A percentile compares a stretch with the other conserved stretches of the same genome.
phyloP scores from a whole-genome alignment of 2,113 vertebrate species.

The Cavia porcellus region DNA sequence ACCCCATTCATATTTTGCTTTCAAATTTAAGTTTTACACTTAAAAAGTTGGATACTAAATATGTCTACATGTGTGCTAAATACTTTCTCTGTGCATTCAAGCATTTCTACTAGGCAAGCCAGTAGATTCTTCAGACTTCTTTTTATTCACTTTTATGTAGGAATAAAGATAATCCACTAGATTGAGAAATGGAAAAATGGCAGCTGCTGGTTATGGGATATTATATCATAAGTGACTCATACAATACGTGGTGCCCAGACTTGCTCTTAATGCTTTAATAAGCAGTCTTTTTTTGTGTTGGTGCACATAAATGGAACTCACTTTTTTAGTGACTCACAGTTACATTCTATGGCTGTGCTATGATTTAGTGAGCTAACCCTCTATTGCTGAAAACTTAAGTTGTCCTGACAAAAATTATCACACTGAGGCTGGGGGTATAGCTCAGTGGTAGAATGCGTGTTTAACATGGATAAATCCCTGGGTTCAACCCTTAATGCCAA shows the following conservation, averaged over 20 bases:
- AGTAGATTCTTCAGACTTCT: not conserved
- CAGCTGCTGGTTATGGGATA: not conserved
- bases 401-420: not conserved
- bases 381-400: not conserved
- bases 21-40: slow-evolving; percentile 60
- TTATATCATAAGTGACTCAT: not conserved
- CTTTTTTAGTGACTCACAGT: not conserved
- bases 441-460: not conserved
- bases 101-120: not conserved
- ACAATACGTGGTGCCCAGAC: not conserved
- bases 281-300: not conserved
- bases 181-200: not conserved
- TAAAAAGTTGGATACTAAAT: not conserved
- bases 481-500: not conserved
- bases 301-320: not conserved
- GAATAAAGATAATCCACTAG: not conserved
- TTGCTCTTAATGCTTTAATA: not conserved
- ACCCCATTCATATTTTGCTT: slow-evolving; percentile 55
- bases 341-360: not conserved
- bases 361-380: not conserved
- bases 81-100: slow-evolving; percentile 35
- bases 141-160: not conserved
- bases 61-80: slow-evolving; percentile 14
- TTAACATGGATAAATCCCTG: not conserved
- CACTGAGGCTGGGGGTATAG: not conserved